These are phyloP conservation scores for Drosophila trichaetosa DNA, from an alignment of 2,888 invertebrate genomes.

Conservation along the genomic window DNA sequence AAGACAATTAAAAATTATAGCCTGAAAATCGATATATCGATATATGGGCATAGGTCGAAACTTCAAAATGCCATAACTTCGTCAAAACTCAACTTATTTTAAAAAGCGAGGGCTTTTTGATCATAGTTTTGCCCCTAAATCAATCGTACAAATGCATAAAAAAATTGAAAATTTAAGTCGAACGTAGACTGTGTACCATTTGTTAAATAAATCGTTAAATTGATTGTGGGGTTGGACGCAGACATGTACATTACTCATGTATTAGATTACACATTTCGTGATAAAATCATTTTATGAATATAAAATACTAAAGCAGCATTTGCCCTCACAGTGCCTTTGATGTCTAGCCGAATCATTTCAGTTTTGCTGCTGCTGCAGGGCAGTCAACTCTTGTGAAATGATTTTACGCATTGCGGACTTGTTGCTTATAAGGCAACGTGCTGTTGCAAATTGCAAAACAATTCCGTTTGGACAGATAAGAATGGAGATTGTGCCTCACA, in stretches of 20 bases:
- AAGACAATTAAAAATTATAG: no score
- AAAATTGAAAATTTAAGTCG: background rate
- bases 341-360: background rate
- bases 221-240: background rate
- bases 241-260: background rate
- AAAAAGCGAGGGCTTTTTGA: no score
- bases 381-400: constrained; percentile 5
- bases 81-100: no score
- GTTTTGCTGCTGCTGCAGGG: background rate
- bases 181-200: no score
- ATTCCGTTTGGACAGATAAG: constrained; percentile 18
- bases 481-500: background rate
- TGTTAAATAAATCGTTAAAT: background rate
- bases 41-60: no score
- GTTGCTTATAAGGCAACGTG: constrained; percentile 43
- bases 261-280: background rate
- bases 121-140: no score
- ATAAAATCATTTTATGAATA: background rate
- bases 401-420: constrained; percentile 52
- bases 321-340: background rate
- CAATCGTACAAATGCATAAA: background rate
- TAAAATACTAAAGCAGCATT: background rate
- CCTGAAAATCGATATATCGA: no score
- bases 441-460: constrained; percentile 8
- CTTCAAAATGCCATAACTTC: no score